Base-by-base conservation (phyloP, 2,797 vertebrate species). In the Mormyrus proboscirostris region DNA sequence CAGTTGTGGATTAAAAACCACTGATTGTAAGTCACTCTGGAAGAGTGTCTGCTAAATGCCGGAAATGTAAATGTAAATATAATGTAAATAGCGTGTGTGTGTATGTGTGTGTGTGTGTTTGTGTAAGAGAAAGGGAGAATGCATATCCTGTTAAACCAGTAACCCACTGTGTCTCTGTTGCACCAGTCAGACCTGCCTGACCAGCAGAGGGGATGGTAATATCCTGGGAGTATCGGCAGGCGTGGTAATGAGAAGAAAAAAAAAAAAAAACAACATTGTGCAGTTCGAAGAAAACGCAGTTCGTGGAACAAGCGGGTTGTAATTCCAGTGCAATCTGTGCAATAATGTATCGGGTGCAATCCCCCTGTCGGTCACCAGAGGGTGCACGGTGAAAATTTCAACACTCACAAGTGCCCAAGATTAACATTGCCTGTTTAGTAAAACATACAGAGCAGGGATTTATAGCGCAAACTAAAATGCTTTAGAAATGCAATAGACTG, bases 101-200 rank as follows among this genome's bases (percentile, higher is more conserved):
- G 1, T 29, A 19, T 59, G 16, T n/a, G 55, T n/a, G 55, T 59
- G 57, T 7, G 14, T 57, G 57, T 22, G 57, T 59, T 2, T 0
- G 19, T 73, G 65, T 1, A 9, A n/a, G 4, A 41, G 51, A 38
- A 3, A 51, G 51, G 2, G 6, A 22, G 38, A n/a, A 51, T n/a
- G 19, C 4, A n/a, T 47, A 41, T 6, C 38, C 73, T 79, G 73
- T 79, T 79, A 79, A 79, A 38, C 33, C 73, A 19, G 73, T 19
- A 79, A 79, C 73, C 16, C 73, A 44, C 33, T 19, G 33, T 79
- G 73, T 16, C 38, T 25, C 19, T 65, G 57, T 86, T 51, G 33
- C 10, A 62, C 73, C 6, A n/a, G 55, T 55, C 89, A 89, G 95
- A 96, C 96, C 90, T 50, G 95, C 95, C 69, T 0, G 91, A 91